A percentile compares a stretch with the other conserved stretches of the same genome.
These are phyloP conservation scores for Drosophila lini DNA, from an alignment of 1,140 invertebrate genomes.

Conservation along the genomic window DNA sequence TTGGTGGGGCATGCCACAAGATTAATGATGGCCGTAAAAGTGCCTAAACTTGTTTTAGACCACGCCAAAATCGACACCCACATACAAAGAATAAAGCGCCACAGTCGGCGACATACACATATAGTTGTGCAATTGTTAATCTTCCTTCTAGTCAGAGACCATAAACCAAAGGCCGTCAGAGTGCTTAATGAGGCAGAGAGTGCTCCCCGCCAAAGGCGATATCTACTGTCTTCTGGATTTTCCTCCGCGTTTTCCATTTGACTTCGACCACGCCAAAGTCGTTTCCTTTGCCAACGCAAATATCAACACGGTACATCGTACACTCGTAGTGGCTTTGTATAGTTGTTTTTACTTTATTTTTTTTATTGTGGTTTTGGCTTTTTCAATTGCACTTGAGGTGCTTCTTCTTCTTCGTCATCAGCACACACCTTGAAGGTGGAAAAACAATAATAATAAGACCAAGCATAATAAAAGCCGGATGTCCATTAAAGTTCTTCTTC, in stretches of 20 bases:
- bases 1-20: constrained; percentile 47
- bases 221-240: constrained; percentile 24
- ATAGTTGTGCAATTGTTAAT: constrained; percentile 33
- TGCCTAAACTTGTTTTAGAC: constrained; percentile 53
- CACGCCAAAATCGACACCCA: constrained; percentile 34
- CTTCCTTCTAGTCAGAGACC: constrained; percentile 37
- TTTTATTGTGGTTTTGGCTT: constrained; percentile 51
- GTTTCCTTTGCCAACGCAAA: constrained; percentile 76
- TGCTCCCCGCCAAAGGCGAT: constrained; percentile 3
- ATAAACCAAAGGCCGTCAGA: constrained; percentile 42
- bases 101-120: background rate
- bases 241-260: constrained; percentile 17
- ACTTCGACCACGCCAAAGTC: constrained; percentile 56
- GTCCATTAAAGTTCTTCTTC: constrained; percentile 63
- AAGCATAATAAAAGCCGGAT: constrained; percentile 71
- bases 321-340: constrained; percentile 16
- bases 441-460: constrained; percentile 49
- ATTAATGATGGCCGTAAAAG: constrained; percentile 62
- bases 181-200: constrained; percentile 39
- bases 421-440: constrained; percentile 55
- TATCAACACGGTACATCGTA: constrained; percentile 41
- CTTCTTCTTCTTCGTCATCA: constrained; percentile 44
- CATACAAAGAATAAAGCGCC: constrained; percentile 16
- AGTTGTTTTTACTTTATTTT: constrained; percentile 3
- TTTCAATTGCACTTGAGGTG: constrained; percentile 75